A percentile compares a stretch with the other conserved stretches of the same genome.
Evolutionary conservation across 30 jellyfish, hydroid and myxozoan species (phyloP).

Genomic region (Turritopsis rubra): DNA sequence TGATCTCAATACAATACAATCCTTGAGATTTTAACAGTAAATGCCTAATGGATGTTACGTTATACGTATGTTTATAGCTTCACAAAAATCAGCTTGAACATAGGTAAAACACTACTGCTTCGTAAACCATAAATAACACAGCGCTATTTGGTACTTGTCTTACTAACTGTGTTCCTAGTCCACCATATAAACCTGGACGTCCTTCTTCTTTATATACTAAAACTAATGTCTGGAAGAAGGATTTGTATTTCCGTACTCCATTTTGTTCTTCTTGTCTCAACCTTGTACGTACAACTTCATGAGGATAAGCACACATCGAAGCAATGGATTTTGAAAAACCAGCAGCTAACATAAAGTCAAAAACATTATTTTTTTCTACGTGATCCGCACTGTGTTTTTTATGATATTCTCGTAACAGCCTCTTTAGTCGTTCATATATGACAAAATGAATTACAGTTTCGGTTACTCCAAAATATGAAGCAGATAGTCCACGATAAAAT

Average conservation of each 20-base stretch:
- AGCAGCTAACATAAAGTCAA: constrained; percentile 97
- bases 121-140: constrained; percentile 82
- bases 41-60: background rate
- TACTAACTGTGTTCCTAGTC: constrained; percentile 82
- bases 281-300: constrained; percentile 96
- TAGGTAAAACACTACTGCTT: constrained; percentile 36
- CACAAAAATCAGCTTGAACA: constrained; percentile 6
- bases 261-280: constrained; percentile 79
- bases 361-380: constrained; percentile 56
- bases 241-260: constrained; percentile 47
- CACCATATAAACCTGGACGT: constrained; percentile 80
- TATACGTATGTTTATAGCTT: background rate
- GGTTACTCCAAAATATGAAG: constrained; percentile 88
- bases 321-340: constrained; percentile 91
- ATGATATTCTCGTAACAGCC: constrained; percentile 51
- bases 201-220: constrained; percentile 87
- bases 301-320: constrained; percentile 90
- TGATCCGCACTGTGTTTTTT: constrained; percentile 42
- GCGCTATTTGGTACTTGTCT: constrained; percentile 95
- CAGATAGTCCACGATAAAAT: constrained; percentile 95
- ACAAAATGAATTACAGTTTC: constrained; percentile 96
- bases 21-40: background rate
- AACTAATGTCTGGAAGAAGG: constrained; percentile 78
- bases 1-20: background rate
- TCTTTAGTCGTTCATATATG: constrained; percentile 84